A percentile compares a stretch with the other conserved stretches of the same genome.
phyloP scores from a whole-genome alignment of 2,797 vertebrate species.

The Coracias cyanogaster region DNA sequence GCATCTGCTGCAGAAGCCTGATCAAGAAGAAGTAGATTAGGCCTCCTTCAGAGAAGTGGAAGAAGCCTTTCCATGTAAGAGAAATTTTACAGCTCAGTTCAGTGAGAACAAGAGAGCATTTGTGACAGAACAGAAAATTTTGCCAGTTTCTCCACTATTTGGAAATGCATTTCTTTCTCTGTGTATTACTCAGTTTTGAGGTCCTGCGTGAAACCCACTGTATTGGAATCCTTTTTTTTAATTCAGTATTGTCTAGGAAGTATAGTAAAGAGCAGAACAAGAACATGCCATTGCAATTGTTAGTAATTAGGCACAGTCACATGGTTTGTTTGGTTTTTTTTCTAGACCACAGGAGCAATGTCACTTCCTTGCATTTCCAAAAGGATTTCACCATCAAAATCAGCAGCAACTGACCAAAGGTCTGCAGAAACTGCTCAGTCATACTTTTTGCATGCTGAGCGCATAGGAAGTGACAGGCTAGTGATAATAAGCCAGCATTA shows the following conservation, averaged over 20 bases:
- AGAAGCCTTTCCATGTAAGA: not conserved
- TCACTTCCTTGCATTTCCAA: not conserved
- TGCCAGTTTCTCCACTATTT: not conserved
- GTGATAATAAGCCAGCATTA: not conserved
- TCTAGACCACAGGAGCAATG: not conserved
- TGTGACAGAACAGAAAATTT: not conserved
- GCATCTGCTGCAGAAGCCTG: not conserved
- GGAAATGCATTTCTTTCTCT: not conserved
- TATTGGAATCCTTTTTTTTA: not conserved
- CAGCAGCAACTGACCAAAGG: too few species aligned
- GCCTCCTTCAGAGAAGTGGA: not conserved
- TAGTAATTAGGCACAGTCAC: not conserved
- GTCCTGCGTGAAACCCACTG: not conserved
- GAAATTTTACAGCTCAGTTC: not conserved
- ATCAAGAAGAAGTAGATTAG: not conserved
- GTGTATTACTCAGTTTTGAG: not conserved
- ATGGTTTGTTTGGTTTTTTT: not conserved
- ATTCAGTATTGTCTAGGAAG: not conserved
- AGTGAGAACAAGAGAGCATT: not conserved
- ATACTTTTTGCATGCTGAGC: not conserved
- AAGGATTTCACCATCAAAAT: not conserved
- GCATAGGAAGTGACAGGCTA: not conserved
- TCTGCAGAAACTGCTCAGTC: not conserved
- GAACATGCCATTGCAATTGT: not conserved
- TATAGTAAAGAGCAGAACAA: not conserved